Conservation (phyloP, 1,140 invertebrate genomes). For the Stegodyphus mimosarum region DNA sequence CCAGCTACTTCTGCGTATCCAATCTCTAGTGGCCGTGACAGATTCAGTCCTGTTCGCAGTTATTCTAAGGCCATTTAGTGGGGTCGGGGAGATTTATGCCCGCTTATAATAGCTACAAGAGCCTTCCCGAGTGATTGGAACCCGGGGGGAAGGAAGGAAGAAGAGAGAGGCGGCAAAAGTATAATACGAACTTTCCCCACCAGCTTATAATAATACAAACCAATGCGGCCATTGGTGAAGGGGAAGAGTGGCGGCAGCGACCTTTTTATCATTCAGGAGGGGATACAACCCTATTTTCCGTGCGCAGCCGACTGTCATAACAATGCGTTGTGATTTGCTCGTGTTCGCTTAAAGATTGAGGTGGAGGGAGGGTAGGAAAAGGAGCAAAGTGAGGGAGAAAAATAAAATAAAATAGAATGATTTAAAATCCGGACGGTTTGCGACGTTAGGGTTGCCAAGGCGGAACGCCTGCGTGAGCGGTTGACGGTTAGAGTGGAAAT, state of each 20-base stretch:
- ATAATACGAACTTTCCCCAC: neutral
- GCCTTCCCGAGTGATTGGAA: neutral
- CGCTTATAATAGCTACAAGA: neutral
- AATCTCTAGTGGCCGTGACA: slow-evolving; percentile 1
- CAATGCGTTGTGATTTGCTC: neutral
- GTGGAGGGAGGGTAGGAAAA: neutral
- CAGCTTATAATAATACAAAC: neutral
- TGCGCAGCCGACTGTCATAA: neutral
- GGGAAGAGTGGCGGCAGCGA: neutral
- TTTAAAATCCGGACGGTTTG: neutral
- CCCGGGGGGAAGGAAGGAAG: no score
- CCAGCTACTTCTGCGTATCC: neutral
- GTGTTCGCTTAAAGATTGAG: neutral
- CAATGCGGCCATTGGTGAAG: neutral
- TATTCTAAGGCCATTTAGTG: neutral
- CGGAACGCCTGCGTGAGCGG: neutral
- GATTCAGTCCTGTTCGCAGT: neutral
- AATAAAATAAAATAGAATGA: neutral
- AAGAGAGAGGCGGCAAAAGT: no score
- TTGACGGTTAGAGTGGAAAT: no score
- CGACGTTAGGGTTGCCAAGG: neutral
- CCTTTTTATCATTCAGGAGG: neutral
- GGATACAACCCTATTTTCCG: neutral
- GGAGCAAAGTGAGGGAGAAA: neutral
- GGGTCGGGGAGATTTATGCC: neutral